Percentiles rank a stretch among this genome's conserved stretches.
phyloP scores from a whole-genome alignment of 2,888 invertebrate genomes.

The Rotaria socialis region DNA sequence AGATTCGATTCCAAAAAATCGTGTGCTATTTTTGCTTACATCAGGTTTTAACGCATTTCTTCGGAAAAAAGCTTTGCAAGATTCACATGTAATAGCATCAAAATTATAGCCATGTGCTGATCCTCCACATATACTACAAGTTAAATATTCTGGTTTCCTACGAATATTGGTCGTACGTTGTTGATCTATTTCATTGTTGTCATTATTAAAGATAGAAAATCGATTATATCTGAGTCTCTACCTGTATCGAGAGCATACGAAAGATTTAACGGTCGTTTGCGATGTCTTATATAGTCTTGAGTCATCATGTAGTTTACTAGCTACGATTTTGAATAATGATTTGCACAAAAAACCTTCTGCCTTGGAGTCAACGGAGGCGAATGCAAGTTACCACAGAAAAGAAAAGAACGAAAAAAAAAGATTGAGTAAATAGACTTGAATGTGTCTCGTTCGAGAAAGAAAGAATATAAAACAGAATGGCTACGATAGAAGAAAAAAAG shows the following conservation, averaged over 20 bases:
- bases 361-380: neutral
- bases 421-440: neutral
- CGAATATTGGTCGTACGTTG: neutral
- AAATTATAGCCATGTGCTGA: neutral
- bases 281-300: neutral
- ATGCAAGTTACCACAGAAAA: neutral
- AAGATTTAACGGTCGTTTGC: neutral
- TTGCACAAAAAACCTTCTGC: neutral
- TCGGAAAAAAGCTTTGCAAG: neutral
- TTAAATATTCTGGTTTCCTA: neutral
- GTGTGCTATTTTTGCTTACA: neutral
- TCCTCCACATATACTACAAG: neutral
- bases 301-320: neutral
- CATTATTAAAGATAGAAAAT: neutral
- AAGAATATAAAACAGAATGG: neutral
- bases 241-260: neutral
- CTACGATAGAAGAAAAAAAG: neutral
- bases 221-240: neutral
- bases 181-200: neutral
- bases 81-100: slow-evolving; percentile 7
- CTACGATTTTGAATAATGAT: neutral
- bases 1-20: neutral
- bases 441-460: neutral
- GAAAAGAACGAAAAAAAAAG: neutral
- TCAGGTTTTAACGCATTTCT: neutral